These are phyloP conservation scores for Smutsia gigantea DNA, from an alignment of 2,797 vertebrate species.

Conservation along the genomic window DNA sequence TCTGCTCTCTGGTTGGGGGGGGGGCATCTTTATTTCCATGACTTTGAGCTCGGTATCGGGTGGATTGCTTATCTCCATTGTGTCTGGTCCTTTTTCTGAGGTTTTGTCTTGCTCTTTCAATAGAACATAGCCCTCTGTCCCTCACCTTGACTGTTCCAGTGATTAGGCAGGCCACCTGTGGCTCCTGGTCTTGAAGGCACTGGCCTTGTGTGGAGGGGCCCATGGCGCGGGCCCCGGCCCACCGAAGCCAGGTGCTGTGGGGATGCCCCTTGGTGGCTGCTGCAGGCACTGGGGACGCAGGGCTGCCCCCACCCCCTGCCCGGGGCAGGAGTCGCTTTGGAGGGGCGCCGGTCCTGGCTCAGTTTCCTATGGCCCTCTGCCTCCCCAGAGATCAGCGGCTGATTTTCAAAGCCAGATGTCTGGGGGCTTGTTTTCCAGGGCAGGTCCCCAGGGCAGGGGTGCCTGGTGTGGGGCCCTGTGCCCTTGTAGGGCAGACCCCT, in stretches of 20 bases:
- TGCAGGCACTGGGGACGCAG: neutral
- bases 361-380: neutral
- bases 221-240: neutral
- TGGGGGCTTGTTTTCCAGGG: neutral
- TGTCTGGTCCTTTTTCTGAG: no score
- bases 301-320: neutral
- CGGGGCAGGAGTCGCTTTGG: no score
- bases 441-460: neutral
- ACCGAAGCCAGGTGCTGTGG: no score
- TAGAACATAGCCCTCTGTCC: neutral
- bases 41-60: no score
- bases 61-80: no score
- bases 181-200: neutral
- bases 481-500: neutral
- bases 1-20: no score
- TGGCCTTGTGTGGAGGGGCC: neutral
- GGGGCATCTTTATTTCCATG: no score
- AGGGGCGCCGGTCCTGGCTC: no score
- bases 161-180: neutral
- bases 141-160: neutral
- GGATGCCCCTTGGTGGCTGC: no score
- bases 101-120: neutral
- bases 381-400: neutral
- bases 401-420: neutral
- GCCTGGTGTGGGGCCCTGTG: neutral